Conservation (phyloP, 2,888 invertebrate species). For the Cephus runcator region DNA sequence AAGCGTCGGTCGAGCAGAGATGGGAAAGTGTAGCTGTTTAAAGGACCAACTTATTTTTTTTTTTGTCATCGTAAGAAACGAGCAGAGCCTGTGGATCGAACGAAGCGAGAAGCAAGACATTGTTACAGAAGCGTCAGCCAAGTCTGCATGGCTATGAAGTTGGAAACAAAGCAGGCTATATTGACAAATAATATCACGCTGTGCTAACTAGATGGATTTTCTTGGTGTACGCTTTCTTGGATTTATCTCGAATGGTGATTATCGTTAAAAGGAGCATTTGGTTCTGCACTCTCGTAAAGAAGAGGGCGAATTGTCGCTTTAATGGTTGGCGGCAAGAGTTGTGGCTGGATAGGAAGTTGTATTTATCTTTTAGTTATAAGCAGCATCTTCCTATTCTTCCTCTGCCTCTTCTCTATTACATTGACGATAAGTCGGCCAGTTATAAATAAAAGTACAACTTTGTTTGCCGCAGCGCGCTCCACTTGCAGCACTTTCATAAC, state of each 20-base stretch:
- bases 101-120: neutral
- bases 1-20: neutral
- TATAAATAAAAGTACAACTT: conserved; percentile 54
- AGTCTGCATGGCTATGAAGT: neutral
- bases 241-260: neutral
- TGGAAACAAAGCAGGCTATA: neutral
- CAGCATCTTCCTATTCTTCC: neutral
- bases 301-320: neutral
- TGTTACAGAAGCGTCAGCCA: neutral
- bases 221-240: neutral
- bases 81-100: neutral
- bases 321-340: neutral
- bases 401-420: conserved; percentile 15
- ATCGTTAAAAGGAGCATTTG: neutral
- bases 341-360: neutral
- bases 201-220: neutral
- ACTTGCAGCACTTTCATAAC: conserved; percentile 58
- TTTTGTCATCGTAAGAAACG: neutral
- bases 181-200: neutral
- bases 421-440: conserved; percentile 46
- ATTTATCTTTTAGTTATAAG: neutral
- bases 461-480: conserved; percentile 49
- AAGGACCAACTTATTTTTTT: neutral
- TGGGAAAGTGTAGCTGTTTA: neutral
- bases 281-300: neutral